Evolutionary conservation across 2,888 invertebrate species (phyloP), one percentile per base, ranked within the genome.

Genomic region (Lasioglossum oenotherae): DNA sequence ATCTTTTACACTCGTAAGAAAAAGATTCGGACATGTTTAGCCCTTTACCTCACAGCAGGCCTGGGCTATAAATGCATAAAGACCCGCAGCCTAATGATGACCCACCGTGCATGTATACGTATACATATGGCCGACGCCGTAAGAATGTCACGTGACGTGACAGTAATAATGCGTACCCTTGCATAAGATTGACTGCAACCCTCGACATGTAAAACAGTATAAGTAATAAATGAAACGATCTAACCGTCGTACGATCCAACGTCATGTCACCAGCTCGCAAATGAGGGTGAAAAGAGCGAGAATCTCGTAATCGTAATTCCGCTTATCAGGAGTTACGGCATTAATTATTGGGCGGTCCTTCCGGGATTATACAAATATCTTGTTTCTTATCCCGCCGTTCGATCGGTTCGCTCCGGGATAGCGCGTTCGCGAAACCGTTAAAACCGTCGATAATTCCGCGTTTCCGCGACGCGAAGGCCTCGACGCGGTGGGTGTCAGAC

Each of bases 401-500:
- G 73, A 1, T 23, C 38, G 41, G 49, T 49, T 49, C 19, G 49
- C 14, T 8, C 38, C n/a, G 10, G 27, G 12, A 60, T 12, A 60
- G 12, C 5, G 31, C 49, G 49, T 31, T 41, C 35, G n/a, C 19
- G 46, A 49, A 46, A 77, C 76, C 76, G 76, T 77, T 77, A 35
- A 67, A 49, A 38, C 31, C 44, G 4, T 74, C 4, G 41, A 76
- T 83, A 78, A 73, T 60, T 57, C 49, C 74, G 8, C 16, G 46
- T 74, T 84, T 77, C 74, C n/a, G 38, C 67, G 57, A 46, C 44
- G 46, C 31, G 38, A 31, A 46, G 49, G 2, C 49, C 44, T n/a
- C 23, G 23, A 46, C 46, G 46, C 46, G 46, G 81, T 80, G 82
- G 85, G 81, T 78, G 88, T 81, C 81, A 8, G 14, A n/a, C 38